A percentile compares a stretch with the other conserved stretches of the same genome.
Evolutionary conservation across 2,113 vertebrate genomes (phyloP).

Genomic region (Trematocara marginatum): DNA sequence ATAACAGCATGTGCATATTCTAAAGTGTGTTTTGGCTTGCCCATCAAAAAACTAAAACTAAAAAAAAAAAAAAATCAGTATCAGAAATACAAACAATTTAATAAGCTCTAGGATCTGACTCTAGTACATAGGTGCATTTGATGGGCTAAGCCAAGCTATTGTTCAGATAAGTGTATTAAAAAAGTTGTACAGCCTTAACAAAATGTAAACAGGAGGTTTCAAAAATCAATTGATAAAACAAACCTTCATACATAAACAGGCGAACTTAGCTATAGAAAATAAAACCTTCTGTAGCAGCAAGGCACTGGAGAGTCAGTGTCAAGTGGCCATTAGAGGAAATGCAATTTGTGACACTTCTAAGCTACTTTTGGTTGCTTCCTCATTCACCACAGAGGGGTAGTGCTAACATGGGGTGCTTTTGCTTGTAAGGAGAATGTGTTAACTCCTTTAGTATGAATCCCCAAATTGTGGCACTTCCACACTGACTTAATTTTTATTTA

Average conservation of each 20-base stretch:
- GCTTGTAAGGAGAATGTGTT: neutral
- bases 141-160: neutral
- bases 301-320: neutral
- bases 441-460: neutral
- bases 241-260: neutral
- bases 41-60: neutral
- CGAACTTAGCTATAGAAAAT: neutral
- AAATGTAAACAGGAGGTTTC: neutral
- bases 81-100: neutral
- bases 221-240: neutral
- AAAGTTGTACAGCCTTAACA: neutral
- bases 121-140: neutral
- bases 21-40: neutral
- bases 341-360: neutral
- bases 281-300: neutral
- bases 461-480: neutral
- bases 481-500: neutral
- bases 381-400: neutral
- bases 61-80: neutral
- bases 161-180: neutral
- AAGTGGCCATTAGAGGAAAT: neutral
- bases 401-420: neutral
- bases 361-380: neutral
- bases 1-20: neutral
- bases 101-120: neutral